Percentiles rank a stretch among this genome's conserved stretches.
Conservation (phyloP, 2,797 vertebrate species). For the Sparidentex hasta region DNA sequence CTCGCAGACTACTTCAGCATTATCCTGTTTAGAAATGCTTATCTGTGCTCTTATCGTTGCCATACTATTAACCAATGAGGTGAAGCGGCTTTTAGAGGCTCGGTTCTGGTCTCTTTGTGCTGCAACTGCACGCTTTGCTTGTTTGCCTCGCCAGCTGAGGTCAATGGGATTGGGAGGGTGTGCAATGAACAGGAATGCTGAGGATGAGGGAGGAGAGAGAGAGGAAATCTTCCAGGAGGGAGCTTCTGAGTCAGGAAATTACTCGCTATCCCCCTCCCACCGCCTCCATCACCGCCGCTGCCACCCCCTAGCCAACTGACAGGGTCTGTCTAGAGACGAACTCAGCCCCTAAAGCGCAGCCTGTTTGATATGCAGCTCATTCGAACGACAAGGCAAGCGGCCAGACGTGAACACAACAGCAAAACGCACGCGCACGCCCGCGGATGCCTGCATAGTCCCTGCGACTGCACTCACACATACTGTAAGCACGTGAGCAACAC, state of each 20-base stretch:
- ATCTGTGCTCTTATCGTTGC: conserved; percentile 66
- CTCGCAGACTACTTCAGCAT: conserved; percentile 34
- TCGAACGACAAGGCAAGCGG: conserved; percentile 28
- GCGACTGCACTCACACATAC: background rate
- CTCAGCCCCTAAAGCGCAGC: conserved; percentile 56
- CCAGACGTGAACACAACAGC: conserved; percentile 55
- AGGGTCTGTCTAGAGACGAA: conserved; percentile 64
- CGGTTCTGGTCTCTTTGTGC: conserved; percentile 52
- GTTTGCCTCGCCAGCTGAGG: conserved; percentile 64
- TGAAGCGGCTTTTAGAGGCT: conserved; percentile 54
- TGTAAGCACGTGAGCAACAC: conserved; percentile 27
- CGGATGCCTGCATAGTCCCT: background rate
- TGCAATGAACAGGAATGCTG: conserved; percentile 67
- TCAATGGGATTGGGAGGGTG: conserved; percentile 66
- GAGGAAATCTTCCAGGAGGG: conserved; percentile 70
- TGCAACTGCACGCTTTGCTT: conserved; percentile 58
- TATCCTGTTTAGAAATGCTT: conserved; percentile 62
- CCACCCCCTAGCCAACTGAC: conserved; percentile 50
- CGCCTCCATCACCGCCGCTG: background rate
- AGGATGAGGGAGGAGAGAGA: conserved; percentile 19
- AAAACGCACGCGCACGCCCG: conserved; percentile 3
- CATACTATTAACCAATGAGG: conserved; percentile 60
- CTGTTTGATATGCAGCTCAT: conserved; percentile 80
- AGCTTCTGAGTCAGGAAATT: conserved; percentile 77
- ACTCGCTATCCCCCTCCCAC: conserved; percentile 40